Percentiles rank a stretch among this genome's conserved stretches.
Conservation (phyloP, 2,888 invertebrate genomes). For the Adela reaumurella region DNA sequence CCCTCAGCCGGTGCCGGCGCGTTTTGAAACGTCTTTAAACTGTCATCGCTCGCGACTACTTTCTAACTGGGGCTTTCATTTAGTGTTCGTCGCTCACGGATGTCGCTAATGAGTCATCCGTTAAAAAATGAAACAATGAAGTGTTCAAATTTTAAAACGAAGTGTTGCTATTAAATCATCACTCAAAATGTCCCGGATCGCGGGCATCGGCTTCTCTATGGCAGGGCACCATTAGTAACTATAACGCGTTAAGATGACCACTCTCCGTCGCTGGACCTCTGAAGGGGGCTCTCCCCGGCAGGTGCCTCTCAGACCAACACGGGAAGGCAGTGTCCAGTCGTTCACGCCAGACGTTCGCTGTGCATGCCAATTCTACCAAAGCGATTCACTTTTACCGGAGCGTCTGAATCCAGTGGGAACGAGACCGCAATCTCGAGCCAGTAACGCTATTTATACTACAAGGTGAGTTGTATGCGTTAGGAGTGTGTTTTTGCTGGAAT, state of each 20-base stretch:
- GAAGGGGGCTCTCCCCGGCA: conserved; percentile 63
- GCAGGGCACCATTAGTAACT: not conserved
- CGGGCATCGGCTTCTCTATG: not conserved
- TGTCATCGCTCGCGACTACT: conserved; percentile 49
- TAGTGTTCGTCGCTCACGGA: conserved; percentile 29
- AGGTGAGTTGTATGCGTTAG: conserved; percentile 47
- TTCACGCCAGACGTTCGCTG: conserved; percentile 78
- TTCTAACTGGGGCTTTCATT: conserved; percentile 46
- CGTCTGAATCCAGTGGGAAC: conserved; percentile 66
- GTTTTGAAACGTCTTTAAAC: conserved; percentile 49
- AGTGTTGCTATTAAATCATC: not conserved
- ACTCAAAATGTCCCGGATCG: not conserved
- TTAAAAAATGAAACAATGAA: not conserved
- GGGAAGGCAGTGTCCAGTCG: conserved; percentile 68
- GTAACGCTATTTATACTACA: conserved; percentile 39
- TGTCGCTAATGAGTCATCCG: not conserved
- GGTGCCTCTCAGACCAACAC: conserved; percentile 63
- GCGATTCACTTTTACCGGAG: conserved; percentile 75
- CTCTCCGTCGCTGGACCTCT: conserved; percentile 62
- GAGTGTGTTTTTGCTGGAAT: not conserved
- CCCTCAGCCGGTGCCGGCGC: conserved; percentile 43
- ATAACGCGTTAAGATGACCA: conserved; percentile 28
- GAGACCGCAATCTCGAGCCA: conserved; percentile 61
- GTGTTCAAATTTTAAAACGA: not conserved
- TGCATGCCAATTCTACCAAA: conserved; percentile 81